phyloP scores from a whole-genome alignment of 2,888 invertebrate species.

The Drosophila nr. medialis region DNA sequence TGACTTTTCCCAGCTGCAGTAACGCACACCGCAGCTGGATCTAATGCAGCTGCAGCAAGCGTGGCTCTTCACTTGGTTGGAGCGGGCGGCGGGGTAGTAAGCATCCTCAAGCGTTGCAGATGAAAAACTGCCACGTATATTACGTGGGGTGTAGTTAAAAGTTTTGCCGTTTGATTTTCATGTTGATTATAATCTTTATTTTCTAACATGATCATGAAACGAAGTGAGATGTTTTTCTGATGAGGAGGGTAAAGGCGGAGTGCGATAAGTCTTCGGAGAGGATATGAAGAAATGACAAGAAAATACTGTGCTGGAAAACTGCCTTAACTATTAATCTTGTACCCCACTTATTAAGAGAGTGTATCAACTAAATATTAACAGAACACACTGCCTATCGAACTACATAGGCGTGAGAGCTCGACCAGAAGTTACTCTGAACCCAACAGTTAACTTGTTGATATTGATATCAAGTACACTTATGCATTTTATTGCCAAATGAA shows the following conservation, averaged over 20 bases:
- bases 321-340: background rate
- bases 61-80: constrained; percentile 35
- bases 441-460: background rate
- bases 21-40: constrained; percentile 7
- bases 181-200: constrained; percentile 71
- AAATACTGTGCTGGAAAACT: background rate
- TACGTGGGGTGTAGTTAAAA: constrained; percentile 49
- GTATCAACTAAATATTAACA: background rate
- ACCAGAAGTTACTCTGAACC: background rate
- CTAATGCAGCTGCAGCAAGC: constrained; percentile 16
- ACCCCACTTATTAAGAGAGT: background rate
- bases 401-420: background rate
- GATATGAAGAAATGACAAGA: background rate
- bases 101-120: constrained; percentile 34
- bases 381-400: background rate
- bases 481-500: background rate
- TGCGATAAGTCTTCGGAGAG: background rate
- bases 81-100: constrained; percentile 6
- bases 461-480: background rate
- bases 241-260: background rate
- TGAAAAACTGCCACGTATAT: constrained; percentile 68
- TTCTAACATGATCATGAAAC: constrained; percentile 33
- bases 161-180: constrained; percentile 71
- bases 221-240: background rate
- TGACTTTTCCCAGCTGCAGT: constrained; percentile 42